These are phyloP conservation scores for Gobius niger DNA, from an alignment of 2,113 vertebrate genomes.

Conservation along the genomic window DNA sequence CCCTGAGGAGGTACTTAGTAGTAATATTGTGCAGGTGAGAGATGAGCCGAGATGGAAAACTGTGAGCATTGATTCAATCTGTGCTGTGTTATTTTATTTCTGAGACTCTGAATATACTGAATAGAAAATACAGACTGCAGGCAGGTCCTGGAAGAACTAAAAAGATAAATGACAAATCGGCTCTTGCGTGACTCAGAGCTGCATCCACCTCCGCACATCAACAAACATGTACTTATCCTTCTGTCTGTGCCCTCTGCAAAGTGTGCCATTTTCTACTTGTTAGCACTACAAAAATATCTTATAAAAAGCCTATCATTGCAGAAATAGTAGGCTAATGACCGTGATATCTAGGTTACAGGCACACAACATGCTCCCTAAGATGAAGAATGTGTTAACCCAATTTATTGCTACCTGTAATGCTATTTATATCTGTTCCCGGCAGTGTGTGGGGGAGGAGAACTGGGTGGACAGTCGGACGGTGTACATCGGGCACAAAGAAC, in stretches of 20 bases:
- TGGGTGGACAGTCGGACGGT: conserved; percentile 96
- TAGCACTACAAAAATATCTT: neutral
- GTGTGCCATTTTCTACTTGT: conserved; percentile 1
- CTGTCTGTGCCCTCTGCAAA: neutral
- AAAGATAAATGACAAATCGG: conserved; percentile 39
- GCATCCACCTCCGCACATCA: conserved; percentile 27
- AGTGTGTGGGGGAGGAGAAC: conserved; percentile 96
- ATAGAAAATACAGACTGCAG: conserved; percentile 9
- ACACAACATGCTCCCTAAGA: neutral
- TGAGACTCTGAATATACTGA: neutral
- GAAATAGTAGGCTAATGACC: conserved; percentile 1
- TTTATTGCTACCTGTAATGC: conserved; percentile 24
- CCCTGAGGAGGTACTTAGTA: conserved; percentile 19
- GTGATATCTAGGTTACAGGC: neutral
- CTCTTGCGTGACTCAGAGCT: conserved; percentile 36
- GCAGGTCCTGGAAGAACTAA: conserved; percentile 13
- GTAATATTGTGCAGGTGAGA: conserved; percentile 17
- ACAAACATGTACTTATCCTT: conserved; percentile 28
- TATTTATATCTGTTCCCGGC: conserved; percentile 44
- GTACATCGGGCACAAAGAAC: conserved; percentile 93
- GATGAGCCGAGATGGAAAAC: conserved; percentile 10
- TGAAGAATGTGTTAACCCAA: conserved; percentile 24
- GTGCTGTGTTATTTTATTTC: conserved; percentile 1
- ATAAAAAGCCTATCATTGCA: neutral
- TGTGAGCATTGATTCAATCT: conserved; percentile 2